Conservation (phyloP, 2,888 invertebrate species). For the Deilephila porcellus region DNA sequence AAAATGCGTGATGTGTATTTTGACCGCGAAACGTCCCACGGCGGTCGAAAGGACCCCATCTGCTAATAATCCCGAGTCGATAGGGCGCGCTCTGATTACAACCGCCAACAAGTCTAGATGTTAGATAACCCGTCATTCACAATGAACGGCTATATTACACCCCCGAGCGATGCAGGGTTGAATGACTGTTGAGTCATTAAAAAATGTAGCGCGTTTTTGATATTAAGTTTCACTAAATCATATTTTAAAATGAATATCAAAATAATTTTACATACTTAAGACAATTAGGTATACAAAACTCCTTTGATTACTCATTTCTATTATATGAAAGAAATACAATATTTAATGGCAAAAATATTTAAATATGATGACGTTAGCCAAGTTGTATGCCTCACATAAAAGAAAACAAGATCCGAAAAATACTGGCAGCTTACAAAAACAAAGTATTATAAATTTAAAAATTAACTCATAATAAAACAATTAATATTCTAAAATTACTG, state of each 20-base stretch:
- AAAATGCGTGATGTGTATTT: constrained; percentile 4
- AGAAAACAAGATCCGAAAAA: too few relatives aligned
- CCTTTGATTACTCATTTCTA: too few relatives aligned
- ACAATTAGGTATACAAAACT: too few relatives aligned
- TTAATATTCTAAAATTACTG: neutral
- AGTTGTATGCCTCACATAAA: too few relatives aligned
- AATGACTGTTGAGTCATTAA: neutral
- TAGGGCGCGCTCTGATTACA: constrained; percentile 62
- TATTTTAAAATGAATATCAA: too few relatives aligned
- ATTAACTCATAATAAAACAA: neutral
- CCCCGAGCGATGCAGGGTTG: constrained; percentile 70
- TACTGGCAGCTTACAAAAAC: too few relatives aligned
- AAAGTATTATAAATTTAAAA: too few relatives aligned
- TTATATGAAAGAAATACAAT: too few relatives aligned
- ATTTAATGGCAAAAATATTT: too few relatives aligned
- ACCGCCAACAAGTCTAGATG: constrained; percentile 74
- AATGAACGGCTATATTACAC: constrained; percentile 63
- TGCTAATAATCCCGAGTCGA: constrained; percentile 56
- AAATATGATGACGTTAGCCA: too few relatives aligned
- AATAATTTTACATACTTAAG: too few relatives aligned
- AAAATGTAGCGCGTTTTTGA: neutral
- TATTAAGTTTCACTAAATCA: neutral
- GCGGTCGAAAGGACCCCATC: constrained; percentile 45
- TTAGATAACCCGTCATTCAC: constrained; percentile 66
- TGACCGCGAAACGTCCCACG: constrained; percentile 39